Evolutionary conservation across 2,797 vertebrate genomes (phyloP), one percentile per base, ranked within the genome.

Genomic region (Sebastes cheni): DNA sequence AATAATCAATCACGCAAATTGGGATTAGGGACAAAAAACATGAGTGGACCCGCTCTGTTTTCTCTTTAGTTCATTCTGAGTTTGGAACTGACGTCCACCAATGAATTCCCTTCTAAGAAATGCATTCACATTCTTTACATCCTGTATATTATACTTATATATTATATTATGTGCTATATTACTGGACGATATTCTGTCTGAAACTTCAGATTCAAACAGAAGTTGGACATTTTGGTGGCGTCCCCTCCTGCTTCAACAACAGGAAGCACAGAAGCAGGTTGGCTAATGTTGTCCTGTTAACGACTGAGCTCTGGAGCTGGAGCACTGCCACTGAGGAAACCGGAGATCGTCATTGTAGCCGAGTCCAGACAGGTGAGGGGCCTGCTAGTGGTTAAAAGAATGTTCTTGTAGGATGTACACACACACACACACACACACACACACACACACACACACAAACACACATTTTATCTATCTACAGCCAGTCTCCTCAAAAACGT

Each of bases 331-430:
- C 75, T 46, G 64, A 62, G 56, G 87, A 93, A 93, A 94, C 85
- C 65, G 54, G 88, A 94, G 88, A 72, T 72, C 54, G 72, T 84
- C 74, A 46, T 85, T 87, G 82, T 83, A 65, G 56, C 69, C 32
- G 59, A 70, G 74, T 65, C 73, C 75, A 84, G 86, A 94, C 93
- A 93, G 93, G 91, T 93, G 94, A 94, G 52, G 11, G 54, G 70
- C 42, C 82, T 66, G 85, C 79, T 90, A 65, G n/a, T 60, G 65
- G 66, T 30, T 16, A 6, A 23, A 79, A 75, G 81, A 83, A 80
- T 77, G 75, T 61, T 42, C 39, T 42, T 16, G 39, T 42, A 42
- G 39, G 39, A 42, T 42, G 14, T 42, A 42, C 39, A 42, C 39
- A 39, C 36, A 39, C 36, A 39, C 36, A 36, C 34, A 36, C 34